Base-by-base conservation (phyloP, 2,797 vertebrate species). In the Myioborus melanocephalus region DNA sequence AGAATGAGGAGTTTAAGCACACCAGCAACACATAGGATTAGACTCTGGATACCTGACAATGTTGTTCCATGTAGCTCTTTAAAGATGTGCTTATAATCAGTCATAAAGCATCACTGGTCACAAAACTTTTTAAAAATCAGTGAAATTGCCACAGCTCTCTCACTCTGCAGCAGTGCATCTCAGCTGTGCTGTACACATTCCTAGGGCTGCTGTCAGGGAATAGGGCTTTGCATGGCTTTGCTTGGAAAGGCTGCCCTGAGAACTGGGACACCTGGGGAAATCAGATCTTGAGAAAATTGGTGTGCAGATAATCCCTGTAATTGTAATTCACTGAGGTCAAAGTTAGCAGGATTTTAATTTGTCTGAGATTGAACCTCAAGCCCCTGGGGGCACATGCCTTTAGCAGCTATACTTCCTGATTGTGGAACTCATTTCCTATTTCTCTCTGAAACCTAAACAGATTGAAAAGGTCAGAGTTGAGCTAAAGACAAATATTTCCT, bases 381-480 rank as follows among this genome's bases (percentile, higher is more conserved):
- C 90, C 94, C 87, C 93, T 72, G 47, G 93, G 94, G 96, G 89
- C 89, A 86, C 82, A 97, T 93, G 87, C 87, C 89, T 97, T 91
- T 93, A 97, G 96, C 94, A 95, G 97, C 96, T 94, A 96, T 94
- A 75, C 76, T 92, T 97, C 94, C 97, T 96, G 96, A 97, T 96
- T 96, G 94, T 94, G 86, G 91, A 97, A 96, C 94, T 98, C 97
- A 95, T 96, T 97, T 97, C 97, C 95, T 95, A 96, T 97, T 96
- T 98, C 96, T 97, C 93, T 97, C 92, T 96, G 84, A 95, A 96
- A 94, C 79, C 82, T 94, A 92, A 96, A 95, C 92, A 92, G 87
- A 88, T 87, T 79, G 87, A 52, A 92, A 95, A 96, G 94, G 95
- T 95, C 94, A 93, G 83, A 96, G 91, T 90, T 96, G 87, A 96